Evolutionary conservation across 2,888 invertebrate species (phyloP), one percentile per base, ranked within the genome.

Genomic region (Saturnia pavonia): DNA sequence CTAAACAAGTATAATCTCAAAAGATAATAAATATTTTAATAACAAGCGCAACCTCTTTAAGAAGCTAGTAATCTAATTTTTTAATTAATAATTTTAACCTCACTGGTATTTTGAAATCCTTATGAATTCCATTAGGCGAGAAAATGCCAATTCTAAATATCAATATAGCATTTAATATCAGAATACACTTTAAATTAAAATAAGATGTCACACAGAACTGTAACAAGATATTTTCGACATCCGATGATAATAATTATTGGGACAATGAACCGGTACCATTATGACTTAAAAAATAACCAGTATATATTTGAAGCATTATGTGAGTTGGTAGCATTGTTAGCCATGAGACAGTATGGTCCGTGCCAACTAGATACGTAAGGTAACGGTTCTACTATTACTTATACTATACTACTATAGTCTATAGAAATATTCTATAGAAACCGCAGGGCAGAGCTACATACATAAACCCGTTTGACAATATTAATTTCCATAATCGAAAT

Each of bases 71-170:
- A 1, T n/a, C n/a, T 22, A 9, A 14, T 27, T 60, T 27, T 27
- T 27, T 27, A 27, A 60, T 14, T 60, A 60, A 27, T 60, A 60
- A 60, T 60, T 60, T 14, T 60, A 3, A 60, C 14, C 2, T 4
- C 12, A 16, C 11, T 60, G 57, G 2, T 22, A 54, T 54, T 27
- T 60, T 25, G 57, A 60, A 2, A 60, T 60, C 27, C 9, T 3
- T 60, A 25, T 27, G 25, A 60, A 60, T 60, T 51, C 14, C 27
- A 14, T 60, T 60, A 25, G 12, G 14, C 14, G 57, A 60, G 14
- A 27, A n/a, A 60, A 60, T 60, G 57, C 57, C 57, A 60, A 16
- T 60, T 60, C 25, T 60, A 60, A 60, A 60, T 60, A 60, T n/a
- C 22, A 27, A 60, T 14, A 14, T 60, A 60, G 19, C 19, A 16